Percentiles rank a stretch among this genome's conserved stretches.
These are phyloP conservation scores for Drosophila pseudoananassae DNA, from an alignment of 1,140 invertebrate genomes.

Conservation along the genomic window DNA sequence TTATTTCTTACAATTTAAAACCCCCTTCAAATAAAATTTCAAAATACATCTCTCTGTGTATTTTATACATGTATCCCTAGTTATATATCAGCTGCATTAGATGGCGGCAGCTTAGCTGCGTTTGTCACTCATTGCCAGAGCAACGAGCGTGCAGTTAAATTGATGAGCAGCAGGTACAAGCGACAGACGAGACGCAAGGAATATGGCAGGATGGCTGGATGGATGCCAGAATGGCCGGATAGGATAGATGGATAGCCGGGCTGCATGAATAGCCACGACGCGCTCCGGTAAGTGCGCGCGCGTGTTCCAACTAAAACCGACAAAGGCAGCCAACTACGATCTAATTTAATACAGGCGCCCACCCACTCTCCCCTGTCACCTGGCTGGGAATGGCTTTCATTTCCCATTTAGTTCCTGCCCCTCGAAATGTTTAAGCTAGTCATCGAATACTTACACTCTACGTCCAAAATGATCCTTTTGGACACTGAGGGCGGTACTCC, in stretches of 20 bases:
- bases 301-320: slow-evolving; percentile 62
- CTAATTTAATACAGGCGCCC: slow-evolving; percentile 58
- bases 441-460: slow-evolving; percentile 91
- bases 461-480: slow-evolving; percentile 94
- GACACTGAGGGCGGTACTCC: slow-evolving; percentile 94
- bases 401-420: slow-evolving; percentile 22
- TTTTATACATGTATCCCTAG: slow-evolving; percentile 23
- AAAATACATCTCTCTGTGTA: slow-evolving; percentile 22
- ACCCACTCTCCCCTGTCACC: neutral
- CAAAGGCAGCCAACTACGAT: slow-evolving; percentile 21
- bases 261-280: slow-evolving; percentile 61
- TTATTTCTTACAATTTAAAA: too few species aligned
- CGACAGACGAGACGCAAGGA: slow-evolving; percentile 17
- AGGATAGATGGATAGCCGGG: slow-evolving; percentile 35
- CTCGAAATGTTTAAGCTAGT: neutral
- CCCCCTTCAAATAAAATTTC: neutral
- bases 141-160: slow-evolving; percentile 73
- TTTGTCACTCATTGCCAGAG: slow-evolving; percentile 61
- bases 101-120: slow-evolving; percentile 57
- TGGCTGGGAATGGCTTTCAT: slow-evolving; percentile 24
- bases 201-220: slow-evolving; percentile 17
- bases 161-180: slow-evolving; percentile 73
- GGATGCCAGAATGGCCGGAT: slow-evolving; percentile 5
- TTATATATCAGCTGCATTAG: slow-evolving; percentile 71
- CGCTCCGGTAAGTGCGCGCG: slow-evolving; percentile 72